These are phyloP conservation scores for Helicoverpa zea DNA, from an alignment of 1,140 invertebrate species.

Conservation along the genomic window DNA sequence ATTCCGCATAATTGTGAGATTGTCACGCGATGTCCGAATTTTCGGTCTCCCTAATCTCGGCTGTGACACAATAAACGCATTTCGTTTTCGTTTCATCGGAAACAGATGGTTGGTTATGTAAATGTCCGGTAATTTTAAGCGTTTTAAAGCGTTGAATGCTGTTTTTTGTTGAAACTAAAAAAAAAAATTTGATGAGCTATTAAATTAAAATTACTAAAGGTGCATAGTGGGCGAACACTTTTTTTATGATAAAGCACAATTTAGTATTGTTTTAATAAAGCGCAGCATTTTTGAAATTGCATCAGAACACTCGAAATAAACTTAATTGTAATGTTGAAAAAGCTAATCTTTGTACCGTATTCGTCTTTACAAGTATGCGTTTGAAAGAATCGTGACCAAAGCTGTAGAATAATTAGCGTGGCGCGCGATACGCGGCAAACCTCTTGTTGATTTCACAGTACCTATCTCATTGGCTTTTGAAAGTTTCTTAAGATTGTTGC, in stretches of 20 bases:
- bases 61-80: constrained; percentile 51
- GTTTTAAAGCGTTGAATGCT: constrained; percentile 14
- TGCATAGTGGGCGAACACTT: constrained; percentile 13
- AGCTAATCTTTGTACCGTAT: background rate
- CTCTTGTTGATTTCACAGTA: constrained; percentile 74
- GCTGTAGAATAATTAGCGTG: constrained; percentile 78
- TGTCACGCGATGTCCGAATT: constrained; percentile 61
- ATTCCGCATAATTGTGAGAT: constrained; percentile 51
- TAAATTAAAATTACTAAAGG: constrained; percentile 15
- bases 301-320: too few relatives aligned
- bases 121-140: constrained; percentile 35
- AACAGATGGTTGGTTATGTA: constrained; percentile 37
- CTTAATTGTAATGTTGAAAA: background rate
- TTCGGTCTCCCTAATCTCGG: constrained; percentile 35
- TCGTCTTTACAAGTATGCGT: constrained; percentile 58
- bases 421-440: constrained; percentile 64
- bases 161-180: constrained; percentile 1
- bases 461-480: constrained; percentile 78
- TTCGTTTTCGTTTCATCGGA: constrained; percentile 41
- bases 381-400: constrained; percentile 79
- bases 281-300: too few relatives aligned
- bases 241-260: background rate
- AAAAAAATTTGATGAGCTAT: background rate
- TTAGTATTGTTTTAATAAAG: background rate
- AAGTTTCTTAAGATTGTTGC: constrained; percentile 74